Evolutionary conservation across 2,113 vertebrate genomes (phyloP).

Genomic region (Chelonoidis abingdonii): DNA sequence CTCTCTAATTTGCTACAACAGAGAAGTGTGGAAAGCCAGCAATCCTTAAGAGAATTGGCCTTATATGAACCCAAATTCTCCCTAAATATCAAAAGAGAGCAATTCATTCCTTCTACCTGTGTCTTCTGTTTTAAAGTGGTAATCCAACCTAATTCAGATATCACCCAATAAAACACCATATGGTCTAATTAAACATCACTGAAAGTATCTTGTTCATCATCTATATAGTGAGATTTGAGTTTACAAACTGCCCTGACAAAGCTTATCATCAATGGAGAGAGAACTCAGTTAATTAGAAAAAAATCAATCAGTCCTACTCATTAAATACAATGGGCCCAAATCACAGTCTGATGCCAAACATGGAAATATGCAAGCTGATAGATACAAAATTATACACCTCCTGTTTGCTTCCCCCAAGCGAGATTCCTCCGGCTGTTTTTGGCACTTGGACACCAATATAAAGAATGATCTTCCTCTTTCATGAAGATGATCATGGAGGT

Average conservation of each 20-base stretch:
- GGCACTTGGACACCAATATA: not conserved
- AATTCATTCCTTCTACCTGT: not conserved
- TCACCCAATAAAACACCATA: not conserved
- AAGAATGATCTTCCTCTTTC: not conserved
- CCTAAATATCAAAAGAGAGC: not conserved
- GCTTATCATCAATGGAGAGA: not conserved
- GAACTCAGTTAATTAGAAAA: not conserved
- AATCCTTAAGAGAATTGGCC: not conserved
- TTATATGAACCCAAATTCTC: not conserved
- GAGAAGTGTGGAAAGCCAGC: not conserved
- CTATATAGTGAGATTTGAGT: not conserved
- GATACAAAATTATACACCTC: rapidly evolving
- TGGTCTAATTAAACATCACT: not conserved
- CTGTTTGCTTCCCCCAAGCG: not conserved
- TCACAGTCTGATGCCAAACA: not conserved
- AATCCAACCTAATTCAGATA: not conserved
- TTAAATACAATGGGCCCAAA: not conserved
- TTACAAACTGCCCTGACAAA: not conserved
- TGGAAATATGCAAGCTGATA: not conserved
- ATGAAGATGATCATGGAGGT: not conserved
- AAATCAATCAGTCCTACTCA: not conserved
- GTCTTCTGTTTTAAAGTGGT: not conserved
- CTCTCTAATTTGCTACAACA: not conserved
- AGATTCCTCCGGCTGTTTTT: not conserved
- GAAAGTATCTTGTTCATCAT: rapidly evolving